phyloP scores from a whole-genome alignment of 2,888 invertebrate species.

The Archips crataeganus region DNA sequence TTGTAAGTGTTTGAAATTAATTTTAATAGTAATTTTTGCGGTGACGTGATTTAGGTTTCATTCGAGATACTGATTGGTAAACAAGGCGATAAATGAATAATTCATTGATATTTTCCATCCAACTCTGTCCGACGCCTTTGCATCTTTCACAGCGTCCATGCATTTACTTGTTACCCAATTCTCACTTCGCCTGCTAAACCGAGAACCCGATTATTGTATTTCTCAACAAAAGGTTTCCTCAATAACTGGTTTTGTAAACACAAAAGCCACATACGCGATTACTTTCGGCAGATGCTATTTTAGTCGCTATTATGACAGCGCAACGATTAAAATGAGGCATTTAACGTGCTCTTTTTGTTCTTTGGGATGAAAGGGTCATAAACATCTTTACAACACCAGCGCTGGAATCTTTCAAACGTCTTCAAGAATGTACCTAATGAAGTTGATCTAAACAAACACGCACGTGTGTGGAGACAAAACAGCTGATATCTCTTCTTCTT shows the following conservation, averaged over 20 bases:
- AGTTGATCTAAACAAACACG: conserved; percentile 63
- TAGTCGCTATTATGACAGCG: conserved; percentile 52
- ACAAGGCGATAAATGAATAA: conserved; percentile 44
- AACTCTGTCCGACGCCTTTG: conserved; percentile 23
- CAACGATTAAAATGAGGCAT: conserved; percentile 49
- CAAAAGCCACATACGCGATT: conserved; percentile 50
- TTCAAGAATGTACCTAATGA: conserved; percentile 51
- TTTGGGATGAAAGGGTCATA: conserved; percentile 39
- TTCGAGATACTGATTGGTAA: conserved; percentile 39
- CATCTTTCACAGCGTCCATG: conserved; percentile 48
- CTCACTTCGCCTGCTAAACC: conserved; percentile 46
- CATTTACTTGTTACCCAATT: conserved; percentile 53
- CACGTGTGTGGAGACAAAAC: conserved; percentile 70
- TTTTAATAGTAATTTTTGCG: background rate
- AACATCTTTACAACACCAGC: conserved; percentile 32
- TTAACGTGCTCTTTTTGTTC: conserved; percentile 51
- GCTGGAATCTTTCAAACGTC: conserved; percentile 46
- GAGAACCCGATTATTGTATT: conserved; percentile 50
- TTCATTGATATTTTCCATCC: conserved; percentile 40
- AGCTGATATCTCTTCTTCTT: conserved; percentile 60
- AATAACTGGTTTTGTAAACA: conserved; percentile 60
- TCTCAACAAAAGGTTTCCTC: conserved; percentile 57
- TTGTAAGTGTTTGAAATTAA: no score
- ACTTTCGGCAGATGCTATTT: conserved; percentile 62
- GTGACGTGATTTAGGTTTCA: conserved; percentile 33